Evolutionary conservation across 1,140 invertebrate species (phyloP), one percentile per base, ranked within the genome.

Genomic region (Trissolcus basalis): DNA sequence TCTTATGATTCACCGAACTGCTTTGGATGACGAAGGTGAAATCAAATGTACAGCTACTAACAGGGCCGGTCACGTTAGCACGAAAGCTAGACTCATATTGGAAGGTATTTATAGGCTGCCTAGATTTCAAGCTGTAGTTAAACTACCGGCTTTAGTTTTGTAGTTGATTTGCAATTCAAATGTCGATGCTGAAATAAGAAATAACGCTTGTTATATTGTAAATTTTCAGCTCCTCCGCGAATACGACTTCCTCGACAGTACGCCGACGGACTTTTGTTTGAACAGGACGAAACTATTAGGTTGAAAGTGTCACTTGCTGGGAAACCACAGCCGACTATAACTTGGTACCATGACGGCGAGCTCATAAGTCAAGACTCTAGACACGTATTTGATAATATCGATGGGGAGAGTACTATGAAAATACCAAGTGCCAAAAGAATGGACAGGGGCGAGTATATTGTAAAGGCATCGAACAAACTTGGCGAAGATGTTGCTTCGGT

Each of bases 231-330:
- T 6, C 92, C 94, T 1, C 95, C 95, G 2, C 91, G 91, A 77
- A 92, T 96, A 51, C 91, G 93, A 43, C 88, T 95, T 63, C 93
- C 95, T 0, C 90, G 94, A 27, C 92, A 95, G 53, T 96, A 96
- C 79, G 95, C 96, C 84, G 96, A 98, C 53, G 95, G 95, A 7
- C 88, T 96, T 4, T 91, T 96, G 27, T 96, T 96, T 79, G 95
- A 97, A 85, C 93, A 95, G 55, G 95, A 94, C 55, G 96, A 97
- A 89, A 93, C 93, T 1, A 91, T 98, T 32, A 92, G 94, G 51
- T 83, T 99, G 1, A 97, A 96, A 86, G 94, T 97, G 44, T 95
- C 95, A 1, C 92, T 97, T 58, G 95, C 94, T 32, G 97, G 96
- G 7, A 92, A 94, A 81, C 97, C 97, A 5, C 88, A 91, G 36